Conservation (phyloP, 2,113 vertebrate species). For the Brachyhypopomus occidentalis region DNA sequence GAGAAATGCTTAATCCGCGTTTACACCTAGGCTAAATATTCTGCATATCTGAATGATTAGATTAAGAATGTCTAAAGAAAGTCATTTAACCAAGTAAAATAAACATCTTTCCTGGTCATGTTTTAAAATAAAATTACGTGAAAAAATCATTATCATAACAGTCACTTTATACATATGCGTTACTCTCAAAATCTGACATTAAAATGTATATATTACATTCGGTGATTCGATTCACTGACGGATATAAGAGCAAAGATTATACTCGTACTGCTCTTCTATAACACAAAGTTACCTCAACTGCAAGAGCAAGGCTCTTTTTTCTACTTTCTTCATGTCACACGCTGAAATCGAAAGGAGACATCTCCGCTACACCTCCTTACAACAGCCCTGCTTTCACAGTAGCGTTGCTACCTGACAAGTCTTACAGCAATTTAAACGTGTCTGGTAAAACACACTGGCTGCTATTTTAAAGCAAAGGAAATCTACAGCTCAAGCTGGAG, state of each 20-base stretch:
- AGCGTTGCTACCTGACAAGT: background rate
- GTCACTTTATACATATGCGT: background rate
- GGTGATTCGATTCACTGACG: background rate
- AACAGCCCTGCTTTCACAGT: background rate
- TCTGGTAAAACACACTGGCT: slow-evolving; percentile 1
- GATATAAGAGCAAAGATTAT: background rate
- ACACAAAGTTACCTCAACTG: slow-evolving; percentile 9
- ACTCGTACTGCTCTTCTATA: background rate
- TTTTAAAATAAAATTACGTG: background rate
- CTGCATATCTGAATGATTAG: background rate
- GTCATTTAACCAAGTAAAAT: background rate
- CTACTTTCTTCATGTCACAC: background rate
- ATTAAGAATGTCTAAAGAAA: background rate
- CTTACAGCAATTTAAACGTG: slow-evolving; percentile 6
- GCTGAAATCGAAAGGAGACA: background rate
- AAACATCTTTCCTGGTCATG: background rate
- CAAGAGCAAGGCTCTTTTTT: background rate
- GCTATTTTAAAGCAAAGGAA: background rate
- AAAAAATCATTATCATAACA: background rate
- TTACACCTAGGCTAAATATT: background rate
- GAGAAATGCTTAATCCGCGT: background rate
- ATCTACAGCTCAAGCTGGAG: too few relatives aligned
- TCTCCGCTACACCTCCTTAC: background rate
- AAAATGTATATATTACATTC: background rate
- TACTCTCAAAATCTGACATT: background rate